Base-by-base conservation (phyloP, 2,113 vertebrate species). In the Pteronura brasiliensis region DNA sequence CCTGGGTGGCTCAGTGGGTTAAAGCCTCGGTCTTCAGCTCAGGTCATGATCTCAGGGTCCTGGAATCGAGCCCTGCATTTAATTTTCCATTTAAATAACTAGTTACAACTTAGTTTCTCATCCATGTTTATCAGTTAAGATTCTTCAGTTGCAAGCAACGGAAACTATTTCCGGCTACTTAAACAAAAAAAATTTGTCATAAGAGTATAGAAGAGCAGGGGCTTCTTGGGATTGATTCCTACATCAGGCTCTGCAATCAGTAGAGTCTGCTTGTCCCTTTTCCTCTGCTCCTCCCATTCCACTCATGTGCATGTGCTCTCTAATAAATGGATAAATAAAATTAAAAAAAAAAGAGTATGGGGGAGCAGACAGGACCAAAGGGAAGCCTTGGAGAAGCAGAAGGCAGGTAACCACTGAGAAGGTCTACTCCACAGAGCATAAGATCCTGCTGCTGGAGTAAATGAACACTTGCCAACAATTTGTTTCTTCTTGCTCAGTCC, bases 141-240 rank as follows among this genome's bases (percentile, higher is more conserved):
- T 65, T 85, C 55, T 59, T 55, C 11, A 6, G 55, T n/a, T 52
- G 47, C 21, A 67, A 86, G 72, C 80, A 81, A 86, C 17, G 21
- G 65, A 74, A 90, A 63, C 61, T 71, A 71, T 55, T 52, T 69
- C 52, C 59, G 57, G 86, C 23, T 71, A 82, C 74, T 85, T 96
- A 36, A 29, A 42, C 9, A 74, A 31, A 80, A 61, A 84, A 21
- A 95, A 34, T 39, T 57, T 36, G 11, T 14, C 31, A 36, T 34
- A 69, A 59, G 69, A 49, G 13, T 4, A 31, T 15, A 15, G 18
- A 9, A 69, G 55, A 57, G 13, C 2, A 4, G 21, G 34, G 34
- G 34, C 34, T 21, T 18, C 34, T 36, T 36, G 34, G 8, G 17
- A 36, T 36, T 36, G 67, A 69, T 18, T 18, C 67, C 67, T 69